These are phyloP conservation scores for Dendroctonus ponderosae DNA, from an alignment of 1,140 invertebrate species.

Conservation along the genomic window DNA sequence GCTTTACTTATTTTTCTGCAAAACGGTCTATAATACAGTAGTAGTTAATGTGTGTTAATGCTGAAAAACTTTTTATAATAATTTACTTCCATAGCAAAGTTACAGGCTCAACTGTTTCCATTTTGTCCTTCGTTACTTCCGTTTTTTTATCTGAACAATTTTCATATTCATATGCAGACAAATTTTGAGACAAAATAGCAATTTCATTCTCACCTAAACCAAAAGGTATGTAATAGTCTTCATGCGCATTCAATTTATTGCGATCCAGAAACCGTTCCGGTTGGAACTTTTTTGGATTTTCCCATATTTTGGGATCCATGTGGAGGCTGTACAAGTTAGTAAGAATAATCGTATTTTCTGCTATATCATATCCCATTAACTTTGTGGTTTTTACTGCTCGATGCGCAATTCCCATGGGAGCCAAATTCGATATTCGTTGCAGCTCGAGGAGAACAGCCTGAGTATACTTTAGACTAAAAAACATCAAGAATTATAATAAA, in stretches of 20 bases:
- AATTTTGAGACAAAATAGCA: background rate
- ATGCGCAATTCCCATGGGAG: conserved; percentile 64
- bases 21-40: no score
- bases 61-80: no score
- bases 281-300: conserved; percentile 64
- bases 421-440: conserved; percentile 55
- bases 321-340: conserved; percentile 67
- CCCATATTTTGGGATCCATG: conserved; percentile 65
- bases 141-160: no score
- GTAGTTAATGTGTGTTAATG: no score
- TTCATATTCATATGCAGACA: background rate
- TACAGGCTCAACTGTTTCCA: no score
- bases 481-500: background rate
- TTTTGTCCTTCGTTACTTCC: no score
- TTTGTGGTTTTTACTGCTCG: conserved; percentile 56
- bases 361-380: conserved; percentile 62
- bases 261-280: conserved; percentile 70
- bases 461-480: conserved; percentile 59
- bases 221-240: conserved; percentile 65
- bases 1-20: no score
- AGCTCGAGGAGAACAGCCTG: conserved; percentile 63
- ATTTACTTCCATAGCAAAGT: no score
- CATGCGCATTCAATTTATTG: conserved; percentile 57
- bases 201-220: conserved; percentile 60
- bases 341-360: conserved; percentile 68